A percentile compares a stretch with the other conserved stretches of the same genome.
Evolutionary conservation across 2,888 invertebrate genomes (phyloP).

Genomic region (Tetanocera ferruginea): DNA sequence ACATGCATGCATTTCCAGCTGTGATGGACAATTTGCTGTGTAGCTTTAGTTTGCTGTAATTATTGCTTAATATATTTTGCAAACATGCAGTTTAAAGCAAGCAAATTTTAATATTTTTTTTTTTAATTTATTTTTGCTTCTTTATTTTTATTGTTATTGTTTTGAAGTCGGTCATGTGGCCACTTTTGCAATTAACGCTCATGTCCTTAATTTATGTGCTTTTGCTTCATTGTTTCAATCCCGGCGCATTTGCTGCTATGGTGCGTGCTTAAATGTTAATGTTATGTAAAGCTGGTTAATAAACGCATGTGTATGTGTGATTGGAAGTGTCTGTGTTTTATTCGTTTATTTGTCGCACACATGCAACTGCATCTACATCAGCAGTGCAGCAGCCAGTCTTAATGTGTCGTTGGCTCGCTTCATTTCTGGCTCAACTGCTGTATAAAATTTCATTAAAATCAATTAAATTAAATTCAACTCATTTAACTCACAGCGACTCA

Average conservation of each 20-base stretch:
- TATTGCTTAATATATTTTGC: background rate
- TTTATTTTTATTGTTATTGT: background rate
- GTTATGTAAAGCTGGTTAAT: background rate
- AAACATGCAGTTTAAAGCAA: background rate
- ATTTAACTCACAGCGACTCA: constrained; percentile 17
- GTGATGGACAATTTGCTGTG: constrained; percentile 7
- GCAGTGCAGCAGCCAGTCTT: background rate
- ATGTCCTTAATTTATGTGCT: constrained; percentile 27
- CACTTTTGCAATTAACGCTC: constrained; percentile 1
- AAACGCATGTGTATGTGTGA: background rate
- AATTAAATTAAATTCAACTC: constrained; percentile 39
- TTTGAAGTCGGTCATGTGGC: constrained; percentile 3
- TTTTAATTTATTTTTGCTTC: background rate
- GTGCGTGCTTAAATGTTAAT: constrained; percentile 20
- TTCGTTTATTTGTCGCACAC: background rate
- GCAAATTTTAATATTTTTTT: background rate
- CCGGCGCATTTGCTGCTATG: background rate
- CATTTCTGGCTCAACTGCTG: background rate
- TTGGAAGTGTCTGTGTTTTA: background rate
- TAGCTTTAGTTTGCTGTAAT: background rate
- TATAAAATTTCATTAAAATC: constrained; percentile 35
- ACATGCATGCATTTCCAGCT: background rate
- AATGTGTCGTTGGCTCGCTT: background rate
- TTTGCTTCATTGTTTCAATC: background rate
- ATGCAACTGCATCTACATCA: background rate